Evolutionary conservation across 2,797 vertebrate species (phyloP).

Genomic region (Tauraco hartlaubi): DNA sequence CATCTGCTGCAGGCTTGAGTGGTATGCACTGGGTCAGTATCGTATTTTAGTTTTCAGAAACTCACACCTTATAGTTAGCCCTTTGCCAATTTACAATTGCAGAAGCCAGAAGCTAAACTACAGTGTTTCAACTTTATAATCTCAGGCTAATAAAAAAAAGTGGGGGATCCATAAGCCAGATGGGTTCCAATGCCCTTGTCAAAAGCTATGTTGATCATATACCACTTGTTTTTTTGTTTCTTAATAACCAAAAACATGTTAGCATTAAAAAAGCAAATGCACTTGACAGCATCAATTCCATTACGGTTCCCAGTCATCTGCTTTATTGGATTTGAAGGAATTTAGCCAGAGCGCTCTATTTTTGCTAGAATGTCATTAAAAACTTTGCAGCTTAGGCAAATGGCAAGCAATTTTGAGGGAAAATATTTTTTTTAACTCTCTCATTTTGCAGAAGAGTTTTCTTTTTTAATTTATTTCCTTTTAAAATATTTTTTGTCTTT

Average conservation of each 20-base stretch:
- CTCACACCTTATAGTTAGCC: constrained; percentile 69
- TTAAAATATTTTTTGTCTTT: not conserved
- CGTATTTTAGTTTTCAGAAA: constrained; percentile 65
- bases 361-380: constrained; percentile 57
- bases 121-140: constrained; percentile 73
- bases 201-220: constrained; percentile 54
- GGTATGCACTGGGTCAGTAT: constrained; percentile 26
- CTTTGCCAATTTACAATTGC: constrained; percentile 74
- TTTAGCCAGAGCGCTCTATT: constrained; percentile 43
- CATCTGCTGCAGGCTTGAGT: constrained; percentile 63
- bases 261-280: constrained; percentile 70
- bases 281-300: constrained; percentile 55
- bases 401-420: constrained; percentile 21
- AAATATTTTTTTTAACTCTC: constrained; percentile 14
- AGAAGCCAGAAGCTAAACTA: constrained; percentile 74
- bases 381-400: constrained; percentile 64
- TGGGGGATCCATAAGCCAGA: constrained; percentile 66
- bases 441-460: not conserved
- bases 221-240: constrained; percentile 54
- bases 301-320: constrained; percentile 64
- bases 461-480: not conserved
- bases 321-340: constrained; percentile 73
- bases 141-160: constrained; percentile 58
- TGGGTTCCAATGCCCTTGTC: constrained; percentile 72
- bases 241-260: constrained; percentile 64